These are phyloP conservation scores for Caiman crocodilus DNA, from an alignment of 2,797 vertebrate species.

Conservation along the genomic window DNA sequence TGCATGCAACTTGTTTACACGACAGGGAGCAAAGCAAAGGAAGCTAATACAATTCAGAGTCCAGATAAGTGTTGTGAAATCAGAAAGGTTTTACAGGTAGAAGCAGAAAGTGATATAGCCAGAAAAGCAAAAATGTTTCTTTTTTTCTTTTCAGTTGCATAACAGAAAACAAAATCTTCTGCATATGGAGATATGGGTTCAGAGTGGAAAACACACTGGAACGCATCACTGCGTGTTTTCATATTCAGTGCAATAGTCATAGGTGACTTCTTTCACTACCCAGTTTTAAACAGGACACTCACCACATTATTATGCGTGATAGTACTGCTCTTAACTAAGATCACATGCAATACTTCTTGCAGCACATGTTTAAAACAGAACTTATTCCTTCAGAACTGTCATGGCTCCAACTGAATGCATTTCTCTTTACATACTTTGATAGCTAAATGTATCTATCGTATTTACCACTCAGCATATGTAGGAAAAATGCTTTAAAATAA, in stretches of 20 bases:
- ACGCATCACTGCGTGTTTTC: neutral
- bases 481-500: neutral
- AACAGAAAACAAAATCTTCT: constrained; percentile 6
- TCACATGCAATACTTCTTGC: neutral
- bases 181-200: neutral
- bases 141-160: neutral
- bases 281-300: neutral
- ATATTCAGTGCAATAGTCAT: neutral
- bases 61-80: constrained; percentile 42
- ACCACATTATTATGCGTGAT: neutral
- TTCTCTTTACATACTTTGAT: neutral
- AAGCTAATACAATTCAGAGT: constrained; percentile 6
- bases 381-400: neutral
- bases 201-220: neutral
- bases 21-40: constrained; percentile 48
- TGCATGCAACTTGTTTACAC: constrained; percentile 44
- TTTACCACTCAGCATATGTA: neutral
- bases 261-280: neutral
- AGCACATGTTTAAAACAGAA: neutral
- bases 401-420: neutral
- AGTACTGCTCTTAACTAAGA: neutral
- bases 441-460: neutral
- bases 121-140: neutral
- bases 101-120: neutral
- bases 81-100: constrained; percentile 14